Evolutionary conservation across 2,113 vertebrate genomes (phyloP), one percentile per base, ranked within the genome.

Genomic region (Xiphophorus hellerii): DNA sequence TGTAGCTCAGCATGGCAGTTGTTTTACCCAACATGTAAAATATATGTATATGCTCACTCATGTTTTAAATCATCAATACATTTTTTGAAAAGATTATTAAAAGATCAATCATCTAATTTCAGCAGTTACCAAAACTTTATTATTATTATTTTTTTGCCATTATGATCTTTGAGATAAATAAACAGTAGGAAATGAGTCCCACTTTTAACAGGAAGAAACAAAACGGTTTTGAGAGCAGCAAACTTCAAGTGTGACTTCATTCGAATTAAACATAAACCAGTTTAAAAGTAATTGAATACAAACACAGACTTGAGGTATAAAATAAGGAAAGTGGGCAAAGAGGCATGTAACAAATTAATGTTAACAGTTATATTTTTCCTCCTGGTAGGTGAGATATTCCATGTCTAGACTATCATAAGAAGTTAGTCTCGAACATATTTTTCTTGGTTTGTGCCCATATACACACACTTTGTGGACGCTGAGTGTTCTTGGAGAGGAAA

Each of bases 281-380:
- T 84, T 87, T 88, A 62, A 76, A 84, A 64, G 69, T 90, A 93
- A 93, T 91, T 85, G 86, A 93, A 93, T 83, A 83, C 83, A 92
- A 92, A 92, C 76, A 82, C 51, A 63, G 74, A 78, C 77, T 86
- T 68, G 28, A 51, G 69, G 74, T 77, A 89, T 83, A 73, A 78
- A 84, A 79, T 73, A 73, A 69, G 79, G 77, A 76, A 86, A 83
- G 83, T 84, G 77, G 84, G 85, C 66, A 62, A 73, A 60, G 74
- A 51, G 81, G 84, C 71, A 66, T 86, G 85, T 87, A 84, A 61
- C 80, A 81, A 88, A 92, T 87, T 83, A 82, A 77, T 42, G 39
- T 42, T 42, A 42, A 42, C 39, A 42, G 80, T 88, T 77, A 29
- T 90, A 81, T 88, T 91, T 91, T 88, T 80, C 82, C 87, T 79